These are phyloP conservation scores for Trematomus bernacchii DNA, from an alignment of 2,797 vertebrate species.

Conservation along the genomic window DNA sequence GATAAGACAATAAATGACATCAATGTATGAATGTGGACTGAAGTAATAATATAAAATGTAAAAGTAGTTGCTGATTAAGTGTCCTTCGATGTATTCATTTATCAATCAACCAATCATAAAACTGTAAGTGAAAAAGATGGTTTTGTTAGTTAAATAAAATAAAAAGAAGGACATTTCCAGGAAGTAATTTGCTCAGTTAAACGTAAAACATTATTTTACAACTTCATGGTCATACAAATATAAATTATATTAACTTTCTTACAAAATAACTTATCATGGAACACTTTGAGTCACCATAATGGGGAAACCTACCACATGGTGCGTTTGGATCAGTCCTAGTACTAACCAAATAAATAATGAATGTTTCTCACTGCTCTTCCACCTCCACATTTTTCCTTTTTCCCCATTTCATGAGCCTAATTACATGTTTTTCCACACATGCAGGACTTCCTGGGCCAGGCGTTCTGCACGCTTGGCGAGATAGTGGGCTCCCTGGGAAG, in stretches of 20 bases:
- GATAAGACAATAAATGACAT: too few species aligned
- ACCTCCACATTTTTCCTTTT: background rate
- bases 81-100: background rate
- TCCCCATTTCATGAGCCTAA: background rate
- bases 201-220: too few species aligned
- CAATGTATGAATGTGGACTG: background rate
- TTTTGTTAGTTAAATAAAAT: background rate
- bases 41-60: background rate
- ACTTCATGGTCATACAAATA: background rate
- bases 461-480: slow-evolving; percentile 96
- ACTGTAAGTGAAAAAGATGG: background rate
- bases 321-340: background rate
- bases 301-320: background rate
- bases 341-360: background rate
- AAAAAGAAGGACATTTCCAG: background rate
- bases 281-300: background rate
- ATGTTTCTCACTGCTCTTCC: background rate
- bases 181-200: background rate
- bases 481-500: slow-evolving; percentile 95
- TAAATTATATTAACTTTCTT: background rate
- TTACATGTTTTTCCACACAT: slow-evolving; percentile 25
- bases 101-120: background rate
- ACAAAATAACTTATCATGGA: background rate
- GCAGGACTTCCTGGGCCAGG: slow-evolving; percentile 98
- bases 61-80: background rate